Evolutionary conservation across 2,888 invertebrate species (phyloP), one percentile per base, ranked within the genome.

Genomic region (Phasia obesa): DNA sequence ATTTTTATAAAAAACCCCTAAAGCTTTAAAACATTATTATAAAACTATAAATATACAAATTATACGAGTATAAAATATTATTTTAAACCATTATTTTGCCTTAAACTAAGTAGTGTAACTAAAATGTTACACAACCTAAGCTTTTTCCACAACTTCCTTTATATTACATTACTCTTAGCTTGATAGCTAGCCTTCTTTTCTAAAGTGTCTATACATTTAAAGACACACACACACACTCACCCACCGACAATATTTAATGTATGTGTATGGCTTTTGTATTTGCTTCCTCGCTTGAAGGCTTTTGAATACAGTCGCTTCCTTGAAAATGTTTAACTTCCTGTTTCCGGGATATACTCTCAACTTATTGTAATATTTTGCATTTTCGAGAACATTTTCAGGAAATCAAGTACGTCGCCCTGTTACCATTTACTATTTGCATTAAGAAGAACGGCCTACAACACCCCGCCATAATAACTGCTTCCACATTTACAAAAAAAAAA

Each of bases 281-380:
- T 67, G 83, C 60, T 81, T 78, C 84, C 74, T 78, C 77, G 85
- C 85, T 85, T 83, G 86, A 87, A 87, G 87, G 87, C 88, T 88
- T 87, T 86, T 87, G 87, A 87, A 87, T 87, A 86, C 86, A 81
- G 83, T 79, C 86, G 87, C 90, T 91, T 90, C 91, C 90, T 90
- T 91, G 90, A 90, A 91, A 91, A 91, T 91, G 91, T 90, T 90
- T 90, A 90, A 89, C 90, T 91, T 91, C 90, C 90, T 88, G 91
- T 90, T 91, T 91, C 90, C 90, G 91, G 91, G 90, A 91, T 91
- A 91, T 90, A 79, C 83, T 83, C 83, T 79, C 79, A 79, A 83
- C 83, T 83, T 79, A 73, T 81, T 81, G 81, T 75, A 75, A 74
- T 64, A 70, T 78, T 91, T 90, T 90, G 90, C 89, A 90, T 90